Evolutionary conservation across 2,797 vertebrate genomes (phyloP).

Genomic region (Argyrosomus regius): DNA sequence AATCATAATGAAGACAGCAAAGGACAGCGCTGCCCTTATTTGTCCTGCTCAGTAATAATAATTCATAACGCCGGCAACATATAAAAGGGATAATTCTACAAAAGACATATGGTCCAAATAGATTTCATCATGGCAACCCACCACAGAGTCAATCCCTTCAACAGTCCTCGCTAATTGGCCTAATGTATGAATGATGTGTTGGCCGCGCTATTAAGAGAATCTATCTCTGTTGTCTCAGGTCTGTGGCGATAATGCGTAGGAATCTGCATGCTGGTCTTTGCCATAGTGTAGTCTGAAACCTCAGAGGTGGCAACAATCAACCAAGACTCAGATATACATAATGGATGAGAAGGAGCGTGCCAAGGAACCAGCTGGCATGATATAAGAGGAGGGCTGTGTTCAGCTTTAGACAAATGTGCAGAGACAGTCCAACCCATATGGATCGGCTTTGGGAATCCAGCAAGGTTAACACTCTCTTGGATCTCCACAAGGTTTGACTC

Average conservation of each 20-base stretch:
- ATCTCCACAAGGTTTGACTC: conserved; percentile 50
- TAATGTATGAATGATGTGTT: conserved; percentile 75
- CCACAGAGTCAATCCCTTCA: conserved; percentile 60
- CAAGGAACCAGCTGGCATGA: conserved; percentile 73
- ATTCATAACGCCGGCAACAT: conserved; percentile 70
- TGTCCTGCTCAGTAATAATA: conserved; percentile 73
- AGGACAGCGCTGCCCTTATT: conserved; percentile 77
- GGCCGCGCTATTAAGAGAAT: conserved; percentile 55
- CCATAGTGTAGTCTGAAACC: conserved; percentile 48
- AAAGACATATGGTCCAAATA: conserved; percentile 79
- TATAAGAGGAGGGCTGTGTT: conserved; percentile 73
- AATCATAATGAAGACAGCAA: conserved; percentile 78
- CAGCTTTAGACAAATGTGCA: conserved; percentile 73
- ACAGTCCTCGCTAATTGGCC: conserved; percentile 75
- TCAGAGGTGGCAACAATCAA: conserved; percentile 72
- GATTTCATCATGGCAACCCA: conserved; percentile 64
- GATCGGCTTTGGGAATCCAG: conserved; percentile 54
- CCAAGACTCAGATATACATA: conserved; percentile 76
- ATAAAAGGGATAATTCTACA: conserved; percentile 74
- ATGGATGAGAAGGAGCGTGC: conserved; percentile 73
- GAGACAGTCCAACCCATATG: conserved; percentile 66
- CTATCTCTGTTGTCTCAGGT: conserved; percentile 53
- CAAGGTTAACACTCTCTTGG: conserved; percentile 68
- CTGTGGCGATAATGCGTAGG: conserved; percentile 22
- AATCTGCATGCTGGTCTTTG: conserved; percentile 52